These are phyloP conservation scores for Aphidoletes aphidimyza DNA, from an alignment of 2,888 invertebrate genomes.

Conservation along the genomic window DNA sequence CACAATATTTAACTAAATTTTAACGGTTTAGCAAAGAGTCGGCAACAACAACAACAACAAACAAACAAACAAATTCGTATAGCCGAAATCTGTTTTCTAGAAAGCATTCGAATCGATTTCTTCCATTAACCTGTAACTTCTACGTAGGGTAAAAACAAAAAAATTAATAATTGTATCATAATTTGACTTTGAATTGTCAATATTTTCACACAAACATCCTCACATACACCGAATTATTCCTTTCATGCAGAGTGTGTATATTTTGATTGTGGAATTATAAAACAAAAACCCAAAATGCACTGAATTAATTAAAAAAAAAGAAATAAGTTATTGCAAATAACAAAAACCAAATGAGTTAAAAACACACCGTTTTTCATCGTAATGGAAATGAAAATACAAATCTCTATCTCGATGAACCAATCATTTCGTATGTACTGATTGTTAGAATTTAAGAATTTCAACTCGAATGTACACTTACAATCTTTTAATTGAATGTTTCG, in stretches of 20 bases:
- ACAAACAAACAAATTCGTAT: not conserved
- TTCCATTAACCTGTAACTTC: slow-evolving; percentile 26
- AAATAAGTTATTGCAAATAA: not conserved
- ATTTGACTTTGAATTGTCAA: not conserved
- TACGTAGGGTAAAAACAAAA: not conserved
- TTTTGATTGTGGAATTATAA: not conserved
- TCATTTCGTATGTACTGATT: not conserved
- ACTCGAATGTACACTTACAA: slow-evolving; percentile 23
- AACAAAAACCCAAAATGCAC: not conserved
- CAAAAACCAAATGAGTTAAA: not conserved
- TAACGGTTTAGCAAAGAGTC: too few relatives aligned
- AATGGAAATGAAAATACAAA: too few relatives aligned
- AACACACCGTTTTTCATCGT: not conserved
- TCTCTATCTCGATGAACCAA: not conserved
- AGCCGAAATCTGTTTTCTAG: too few relatives aligned
- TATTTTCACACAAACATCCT: slow-evolving; percentile 14
- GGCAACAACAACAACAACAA: too few relatives aligned
- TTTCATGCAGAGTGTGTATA: not conserved
- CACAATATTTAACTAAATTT: too few relatives aligned
- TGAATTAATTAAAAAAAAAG: not conserved
- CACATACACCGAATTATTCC: not conserved
- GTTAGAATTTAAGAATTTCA: slow-evolving; percentile 22
- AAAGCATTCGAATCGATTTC: slow-evolving; percentile 26
- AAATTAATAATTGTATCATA: too few relatives aligned
- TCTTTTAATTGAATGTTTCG: not conserved